These are phyloP conservation scores for Nasonia vitripennis DNA, from an alignment of 1,140 invertebrate genomes.

Conservation along the genomic window DNA sequence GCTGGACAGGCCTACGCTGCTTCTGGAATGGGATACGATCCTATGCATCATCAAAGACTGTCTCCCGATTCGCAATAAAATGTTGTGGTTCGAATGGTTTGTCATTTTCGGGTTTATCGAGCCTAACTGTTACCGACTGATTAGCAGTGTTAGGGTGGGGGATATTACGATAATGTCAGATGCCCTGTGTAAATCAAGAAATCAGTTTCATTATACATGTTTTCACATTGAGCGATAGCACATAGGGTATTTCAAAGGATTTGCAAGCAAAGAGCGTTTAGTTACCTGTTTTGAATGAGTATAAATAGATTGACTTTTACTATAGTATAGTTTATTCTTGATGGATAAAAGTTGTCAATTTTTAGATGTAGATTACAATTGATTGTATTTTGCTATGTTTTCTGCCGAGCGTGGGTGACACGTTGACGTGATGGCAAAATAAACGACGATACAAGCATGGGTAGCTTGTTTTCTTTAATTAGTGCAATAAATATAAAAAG, in stretches of 20 bases:
- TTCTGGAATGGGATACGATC: slow-evolving; percentile 6
- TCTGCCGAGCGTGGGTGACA: too few relatives aligned
- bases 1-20: background rate
- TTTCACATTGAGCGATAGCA: background rate
- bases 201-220: background rate
- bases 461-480: background rate
- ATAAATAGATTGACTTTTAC: too few relatives aligned
- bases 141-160: background rate
- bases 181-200: background rate
- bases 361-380: background rate
- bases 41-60: slow-evolving; percentile 4
- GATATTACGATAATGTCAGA: background rate
- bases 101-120: background rate
- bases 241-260: too few relatives aligned
- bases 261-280: too few relatives aligned
- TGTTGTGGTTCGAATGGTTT: background rate
- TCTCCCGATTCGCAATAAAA: slow-evolving; percentile 24
- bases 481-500: background rate
- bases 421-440: too few relatives aligned
- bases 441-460: too few relatives aligned
- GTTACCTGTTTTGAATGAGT: too few relatives aligned
- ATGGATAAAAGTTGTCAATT: too few relatives aligned
- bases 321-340: too few relatives aligned
- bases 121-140: background rate
- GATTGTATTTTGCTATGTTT: background rate